Conservation (phyloP, 2,888 invertebrate species). For the Rhorus exstirpatorius region DNA sequence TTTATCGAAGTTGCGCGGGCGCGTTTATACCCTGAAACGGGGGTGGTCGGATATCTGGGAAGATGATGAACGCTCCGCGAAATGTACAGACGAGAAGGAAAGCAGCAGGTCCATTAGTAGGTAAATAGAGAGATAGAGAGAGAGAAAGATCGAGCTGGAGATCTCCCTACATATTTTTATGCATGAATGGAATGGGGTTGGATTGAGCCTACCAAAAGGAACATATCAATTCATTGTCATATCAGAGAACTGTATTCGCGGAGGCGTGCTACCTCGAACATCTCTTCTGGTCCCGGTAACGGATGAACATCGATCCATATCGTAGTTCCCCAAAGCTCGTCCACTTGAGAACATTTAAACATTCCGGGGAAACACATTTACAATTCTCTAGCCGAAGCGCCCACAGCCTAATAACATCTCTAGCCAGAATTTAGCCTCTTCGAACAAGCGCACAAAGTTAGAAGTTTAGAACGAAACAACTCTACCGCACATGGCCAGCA, state of each 20-base stretch:
- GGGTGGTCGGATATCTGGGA: conserved; percentile 52
- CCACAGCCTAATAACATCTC: too few species aligned
- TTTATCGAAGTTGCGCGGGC: conserved; percentile 40
- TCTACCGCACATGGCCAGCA: too few species aligned
- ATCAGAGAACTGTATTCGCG: conserved; percentile 75
- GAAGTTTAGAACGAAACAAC: too few species aligned
- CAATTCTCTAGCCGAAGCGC: too few species aligned
- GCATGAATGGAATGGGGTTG: conserved; percentile 23
- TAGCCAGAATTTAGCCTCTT: too few species aligned
- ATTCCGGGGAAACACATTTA: too few species aligned
- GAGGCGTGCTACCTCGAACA: conserved; percentile 49
- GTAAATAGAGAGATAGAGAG: conserved; percentile 44
- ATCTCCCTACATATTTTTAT: conserved; percentile 64
- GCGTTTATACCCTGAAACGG: conserved; percentile 33
- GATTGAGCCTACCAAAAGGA: conserved; percentile 76
- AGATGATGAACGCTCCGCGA: conserved; percentile 68
- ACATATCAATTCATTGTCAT: conserved; percentile 81
- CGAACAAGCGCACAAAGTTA: too few species aligned
- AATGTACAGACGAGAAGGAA: conserved; percentile 50
- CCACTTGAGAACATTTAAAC: too few species aligned
- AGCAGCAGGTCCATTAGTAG: conserved; percentile 48
- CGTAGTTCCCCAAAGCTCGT: too few species aligned
- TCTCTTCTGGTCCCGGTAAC: conserved; percentile 62
- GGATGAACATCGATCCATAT: conserved; percentile 68
- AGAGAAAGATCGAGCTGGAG: not conserved